Base-by-base conservation (phyloP, 2,888 invertebrate genomes). In the Acrocyrtus sp. region DNA sequence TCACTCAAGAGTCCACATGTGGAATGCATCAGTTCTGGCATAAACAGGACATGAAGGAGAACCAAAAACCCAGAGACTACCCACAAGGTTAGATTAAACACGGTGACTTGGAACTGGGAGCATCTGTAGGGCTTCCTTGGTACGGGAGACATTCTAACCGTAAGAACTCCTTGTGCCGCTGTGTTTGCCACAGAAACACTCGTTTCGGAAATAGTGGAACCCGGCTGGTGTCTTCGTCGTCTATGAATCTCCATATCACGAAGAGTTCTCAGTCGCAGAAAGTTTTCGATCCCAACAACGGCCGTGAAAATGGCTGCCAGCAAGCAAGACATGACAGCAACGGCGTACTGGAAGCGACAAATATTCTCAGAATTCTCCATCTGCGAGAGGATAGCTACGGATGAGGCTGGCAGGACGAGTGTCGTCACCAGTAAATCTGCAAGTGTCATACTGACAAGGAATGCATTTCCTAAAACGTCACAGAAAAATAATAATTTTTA, bases 401-500 rank as follows among this genome's bases (percentile, higher is more conserved):
- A 89, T 0, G 90, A 89, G 0, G 89, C 87, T 0, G 92, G 91
- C 80, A 92, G 88, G 43, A 92, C 89, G 12, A 89, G 82, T 0
- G 89, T 88, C 0, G 92, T 90, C 10, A 92, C 87, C 19, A 92
- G 84, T 54, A 92, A 84, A 82, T 93, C 93, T 0, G 91, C 89
- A 61, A 92, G 81, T 0, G 92, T 92, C 24, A 90, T 87, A 84
- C 89, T 90, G 74, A 89, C 90, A 76, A 91, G 85, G 83, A 90
- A 90, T 27, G 90, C 87, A 84, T 91, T 91, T 57, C 90, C 91
- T 90, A 85, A 17, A 29, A 24, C 15, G 27, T 19, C 26, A 29
- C 10, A 67, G 22, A 60, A 26, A 57, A 8, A 34, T 19, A 21
- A 17, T 27, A 6, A 24, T 10, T 5, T 43, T 61, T 17, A 3